Evolutionary conservation across 1,140 invertebrate species (phyloP), one percentile per base, ranked within the genome.

Genomic region (Philaenus spumarius): DNA sequence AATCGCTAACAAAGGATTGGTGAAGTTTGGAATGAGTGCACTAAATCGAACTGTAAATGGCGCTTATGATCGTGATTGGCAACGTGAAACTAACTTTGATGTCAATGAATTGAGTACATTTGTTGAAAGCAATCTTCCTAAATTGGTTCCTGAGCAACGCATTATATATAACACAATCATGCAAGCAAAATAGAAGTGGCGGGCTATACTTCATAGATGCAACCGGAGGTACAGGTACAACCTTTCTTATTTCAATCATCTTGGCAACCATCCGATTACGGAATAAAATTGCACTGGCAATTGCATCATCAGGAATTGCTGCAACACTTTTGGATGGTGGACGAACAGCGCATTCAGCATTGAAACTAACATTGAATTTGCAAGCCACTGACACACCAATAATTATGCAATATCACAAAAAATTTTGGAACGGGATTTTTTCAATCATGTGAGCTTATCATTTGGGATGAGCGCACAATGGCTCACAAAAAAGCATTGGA

Each of bases 261-360:
- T 55, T 71, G 22, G 62, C 61, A n/a, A 46, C 45, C 20, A 39
- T 72, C 7, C 55, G 64, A 58, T 58, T 20, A 15, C 0, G 64
- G 39, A 54, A 64, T 20, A 35, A 59, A 23, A 66, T 69, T 46
- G 68, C 68, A 30, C 26, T 75, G 34, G 69, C 72, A 9, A 56
- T 73, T 15, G 75, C 75, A 34, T 75, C 67, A 17, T 72, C 72
- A 19, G 71, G 73, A n/a, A 74, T 78, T 45, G 73, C 69, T 11
- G 69, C 73, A 22, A 75, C 71, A 37, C 62, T n/a, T n/a, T n/a
- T 78, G 26, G 58, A 69, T 58, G 71, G 72, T 61, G 79, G 78
- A 19, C 59, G 71, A 67, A 82, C 77, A 34, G 72, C 72, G 48
- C 76, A 80, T 72, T 77, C 71, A 4, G 68, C 70, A 46, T 73